Evolutionary conservation across 2,797 vertebrate genomes (phyloP).

Genomic region (Cyprinodon diabolis): DNA sequence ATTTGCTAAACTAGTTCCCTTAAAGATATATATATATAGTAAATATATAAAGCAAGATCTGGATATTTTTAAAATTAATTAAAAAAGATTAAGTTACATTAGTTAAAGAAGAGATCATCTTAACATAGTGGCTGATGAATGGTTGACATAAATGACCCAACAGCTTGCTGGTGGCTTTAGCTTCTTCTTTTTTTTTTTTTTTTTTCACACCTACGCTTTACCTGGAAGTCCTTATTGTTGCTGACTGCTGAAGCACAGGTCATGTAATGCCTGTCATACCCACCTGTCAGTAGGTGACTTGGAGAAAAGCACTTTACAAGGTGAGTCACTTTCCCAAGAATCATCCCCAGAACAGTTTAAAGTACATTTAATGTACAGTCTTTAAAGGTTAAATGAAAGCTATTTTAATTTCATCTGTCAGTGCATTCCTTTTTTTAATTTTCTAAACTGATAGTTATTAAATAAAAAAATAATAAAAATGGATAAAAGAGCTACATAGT

Average conservation of each 20-base stretch:
- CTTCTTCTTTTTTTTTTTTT: slow-evolving; percentile 55
- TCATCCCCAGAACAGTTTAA: not conserved
- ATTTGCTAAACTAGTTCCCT: slow-evolving; percentile 46
- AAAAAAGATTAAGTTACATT: slow-evolving; percentile 31
- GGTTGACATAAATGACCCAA: slow-evolving; percentile 40
- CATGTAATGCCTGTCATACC: slow-evolving; percentile 26
- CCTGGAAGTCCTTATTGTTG: slow-evolving; percentile 43
- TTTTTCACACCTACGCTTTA: slow-evolving; percentile 45
- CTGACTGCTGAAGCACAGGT: slow-evolving; percentile 29
- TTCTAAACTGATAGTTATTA: not conserved
- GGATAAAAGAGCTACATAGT: not conserved
- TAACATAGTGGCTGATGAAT: slow-evolving; percentile 44
- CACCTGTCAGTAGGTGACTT: slow-evolving; percentile 8
- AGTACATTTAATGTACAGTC: not conserved
- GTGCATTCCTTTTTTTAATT: not conserved
- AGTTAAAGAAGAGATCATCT: slow-evolving; percentile 33
- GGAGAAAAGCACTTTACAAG: slow-evolving; percentile 1
- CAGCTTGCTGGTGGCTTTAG: slow-evolving; percentile 9
- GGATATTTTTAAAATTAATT: slow-evolving; percentile 40
- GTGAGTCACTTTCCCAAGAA: not conserved
- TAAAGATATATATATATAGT: slow-evolving; percentile 10
- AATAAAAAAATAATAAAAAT: not conserved
- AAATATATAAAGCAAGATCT: slow-evolving; percentile 9
- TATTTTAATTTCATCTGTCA: not conserved
- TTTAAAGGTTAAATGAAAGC: slow-evolving; percentile 9